Evolutionary conservation across 2,113 vertebrate species (phyloP), one percentile per base, ranked within the genome.

Genomic region (Channa maculata): DNA sequence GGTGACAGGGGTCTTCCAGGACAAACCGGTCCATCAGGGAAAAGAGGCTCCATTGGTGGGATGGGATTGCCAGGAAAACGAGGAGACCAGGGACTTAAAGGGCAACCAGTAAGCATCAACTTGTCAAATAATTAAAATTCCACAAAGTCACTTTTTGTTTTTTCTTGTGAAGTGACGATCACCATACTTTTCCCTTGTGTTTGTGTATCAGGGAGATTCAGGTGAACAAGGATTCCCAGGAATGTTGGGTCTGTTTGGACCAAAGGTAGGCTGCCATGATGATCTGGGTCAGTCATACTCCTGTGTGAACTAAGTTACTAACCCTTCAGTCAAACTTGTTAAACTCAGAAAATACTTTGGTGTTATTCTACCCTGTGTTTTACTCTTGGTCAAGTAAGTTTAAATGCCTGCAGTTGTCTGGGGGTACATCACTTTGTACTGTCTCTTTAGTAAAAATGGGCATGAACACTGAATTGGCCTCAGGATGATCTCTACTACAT

Each of bases 151-250:
- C 9, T 50, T 0, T 0, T 11, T 15, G 0, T 24, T 24, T 39
- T 71, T 9, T 13, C 3, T 38, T 49, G 39, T 5, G 34, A 0
- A 24, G 11, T 63, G 6, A 41, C 55, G 10, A 12, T 33, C 0
- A n/a, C 0, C 9, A 24, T 44, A 36, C 13, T 34, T 33, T 24
- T 71, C 2, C 5, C 36, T 2, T 74, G 9, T 72, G 34, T 60
- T 1, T 71, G 12, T 83, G 34, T 15, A 52, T 41, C 86, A 99
- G 98, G 98, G 98, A 1, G 95, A 96, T 73, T 62, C 92, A 5
- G 98, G 97, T 0, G 94, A 96, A 82, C 93, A 93, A 75, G 98
- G 98, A 76, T 96, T 96, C 80, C 95, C 96, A 71, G 98, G 98
- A 58, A 90, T 96, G 46, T 86, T 93, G 0, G 98, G 98, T 45